Evolutionary conservation across 2,113 vertebrate genomes (phyloP), one percentile per base, ranked within the genome.

Genomic region (Tenebrosternarchus preto): DNA sequence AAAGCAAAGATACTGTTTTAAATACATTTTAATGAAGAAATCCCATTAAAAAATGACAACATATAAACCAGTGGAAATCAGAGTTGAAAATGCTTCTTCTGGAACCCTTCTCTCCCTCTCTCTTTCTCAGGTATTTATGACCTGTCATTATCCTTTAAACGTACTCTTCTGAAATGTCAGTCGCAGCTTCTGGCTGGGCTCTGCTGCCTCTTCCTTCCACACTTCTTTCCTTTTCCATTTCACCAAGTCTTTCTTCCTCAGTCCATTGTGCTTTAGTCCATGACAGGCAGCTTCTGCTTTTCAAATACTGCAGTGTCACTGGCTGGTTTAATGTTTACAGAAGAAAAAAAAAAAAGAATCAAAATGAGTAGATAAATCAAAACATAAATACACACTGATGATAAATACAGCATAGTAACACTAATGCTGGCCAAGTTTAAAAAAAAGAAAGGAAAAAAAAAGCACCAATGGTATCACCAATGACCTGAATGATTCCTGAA

Each of bases 41-140:
- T 75, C 29, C 77, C 77, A 79, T 89, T 89, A 84, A 88, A 87
- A 80, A 85, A 73, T 56, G 76, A 86, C 83, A 77, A 86, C 20
- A 22, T 84, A 29, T 81, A 75, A 85, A 82, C 78, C 68, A 82
- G 31, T 70, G 79, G 20, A 83, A 67, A 77, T 83, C 81, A 76
- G 70, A 17, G 5, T 64, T 76, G 64, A 70, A n/a, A 85, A 82
- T 84, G 12, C 77, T 70, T 33, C 70, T 80, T 17, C 20, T 59
- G n/a, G n/a, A 61, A 22, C 8, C 12, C 12, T 50, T 50, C 12
- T 25, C 9, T 81, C 63, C 73, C 36, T 79, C 69, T 43, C 46
- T 71, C 53, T 69, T 76, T 74, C 71, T 78, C 22, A 39, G 31
- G 55, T 31, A 85, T 80, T 83, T 36, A 77, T 63, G 46, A 68